Evolutionary conservation across 2,888 invertebrate species (phyloP).

Genomic region (Bombylius discolor): DNA sequence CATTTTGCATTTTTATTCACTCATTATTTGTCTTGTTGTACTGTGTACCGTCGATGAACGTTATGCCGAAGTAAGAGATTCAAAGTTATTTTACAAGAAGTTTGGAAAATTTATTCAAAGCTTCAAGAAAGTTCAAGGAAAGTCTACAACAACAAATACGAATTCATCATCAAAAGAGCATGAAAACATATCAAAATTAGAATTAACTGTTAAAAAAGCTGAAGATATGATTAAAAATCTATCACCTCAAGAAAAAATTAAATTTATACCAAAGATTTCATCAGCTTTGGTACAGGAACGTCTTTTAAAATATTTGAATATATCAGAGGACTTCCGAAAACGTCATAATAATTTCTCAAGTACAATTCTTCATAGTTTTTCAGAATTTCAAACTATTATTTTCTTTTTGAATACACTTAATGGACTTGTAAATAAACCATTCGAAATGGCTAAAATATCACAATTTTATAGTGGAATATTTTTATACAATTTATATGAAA

Average conservation of each 20-base stretch:
- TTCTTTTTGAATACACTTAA: slow-evolving; percentile 42
- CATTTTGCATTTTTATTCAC: slow-evolving; percentile 25
- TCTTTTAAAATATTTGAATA: slow-evolving; percentile 29
- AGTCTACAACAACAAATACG: background rate
- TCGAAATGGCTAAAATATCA: slow-evolving; percentile 43
- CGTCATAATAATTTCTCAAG: slow-evolving; percentile 30
- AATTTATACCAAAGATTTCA: slow-evolving; percentile 26
- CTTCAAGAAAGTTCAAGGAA: slow-evolving; percentile 15
- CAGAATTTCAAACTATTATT: slow-evolving; percentile 33
- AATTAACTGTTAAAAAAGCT: slow-evolving; percentile 9
- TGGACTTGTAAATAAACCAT: slow-evolving; percentile 47
- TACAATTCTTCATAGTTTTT: slow-evolving; percentile 29
- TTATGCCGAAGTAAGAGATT: slow-evolving; percentile 28
- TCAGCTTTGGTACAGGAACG: slow-evolving; percentile 28
- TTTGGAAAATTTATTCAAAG: slow-evolving; percentile 27
- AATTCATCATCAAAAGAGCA: background rate
- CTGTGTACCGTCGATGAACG: slow-evolving; percentile 28
- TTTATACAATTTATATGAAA: slow-evolving; percentile 55
- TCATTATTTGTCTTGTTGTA: slow-evolving; percentile 27
- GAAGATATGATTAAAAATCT: slow-evolving; percentile 20
- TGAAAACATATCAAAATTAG: background rate
- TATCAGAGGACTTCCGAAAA: slow-evolving; percentile 31
- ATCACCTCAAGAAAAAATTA: slow-evolving; percentile 22
- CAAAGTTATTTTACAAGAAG: slow-evolving; percentile 24
- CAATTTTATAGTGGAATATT: slow-evolving; percentile 62